phyloP scores from a whole-genome alignment of 2,888 invertebrate genomes.

The Linnaemya tessellans region DNA sequence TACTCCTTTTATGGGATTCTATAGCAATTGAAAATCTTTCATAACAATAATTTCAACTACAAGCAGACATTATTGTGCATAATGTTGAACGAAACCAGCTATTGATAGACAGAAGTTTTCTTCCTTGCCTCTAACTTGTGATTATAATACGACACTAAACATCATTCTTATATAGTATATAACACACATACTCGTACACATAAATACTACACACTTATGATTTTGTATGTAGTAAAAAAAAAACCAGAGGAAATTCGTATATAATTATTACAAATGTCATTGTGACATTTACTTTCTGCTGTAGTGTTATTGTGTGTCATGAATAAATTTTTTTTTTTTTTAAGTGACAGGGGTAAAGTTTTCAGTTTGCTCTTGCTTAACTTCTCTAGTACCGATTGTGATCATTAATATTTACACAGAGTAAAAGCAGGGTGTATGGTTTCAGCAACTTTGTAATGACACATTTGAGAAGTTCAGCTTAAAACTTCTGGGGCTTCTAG shows the following conservation, averaged over 20 bases:
- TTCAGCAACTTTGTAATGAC: no score
- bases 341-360: constrained; percentile 54
- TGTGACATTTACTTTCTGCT: constrained; percentile 57
- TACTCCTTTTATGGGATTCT: constrained; percentile 30
- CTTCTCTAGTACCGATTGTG: neutral
- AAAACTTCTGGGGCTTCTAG: no score
- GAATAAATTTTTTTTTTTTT: constrained; percentile 10
- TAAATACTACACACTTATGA: neutral
- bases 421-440: no score
- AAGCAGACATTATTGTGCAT: constrained; percentile 7
- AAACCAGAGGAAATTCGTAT: constrained; percentile 51
- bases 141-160: neutral
- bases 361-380: constrained; percentile 30
- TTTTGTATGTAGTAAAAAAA: neutral
- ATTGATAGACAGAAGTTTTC: constrained; percentile 5
- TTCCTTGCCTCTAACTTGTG: constrained; percentile 24
- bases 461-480: no score
- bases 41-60: constrained; percentile 30
- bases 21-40: constrained; percentile 58
- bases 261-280: constrained; percentile 77
- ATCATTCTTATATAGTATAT: neutral
- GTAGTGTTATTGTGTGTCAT: constrained; percentile 44
- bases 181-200: no score
- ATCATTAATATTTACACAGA: neutral
- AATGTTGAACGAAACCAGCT: constrained; percentile 4